Conservation (phyloP, 2,113 vertebrate genomes). For the Crypturellus undulatus region DNA sequence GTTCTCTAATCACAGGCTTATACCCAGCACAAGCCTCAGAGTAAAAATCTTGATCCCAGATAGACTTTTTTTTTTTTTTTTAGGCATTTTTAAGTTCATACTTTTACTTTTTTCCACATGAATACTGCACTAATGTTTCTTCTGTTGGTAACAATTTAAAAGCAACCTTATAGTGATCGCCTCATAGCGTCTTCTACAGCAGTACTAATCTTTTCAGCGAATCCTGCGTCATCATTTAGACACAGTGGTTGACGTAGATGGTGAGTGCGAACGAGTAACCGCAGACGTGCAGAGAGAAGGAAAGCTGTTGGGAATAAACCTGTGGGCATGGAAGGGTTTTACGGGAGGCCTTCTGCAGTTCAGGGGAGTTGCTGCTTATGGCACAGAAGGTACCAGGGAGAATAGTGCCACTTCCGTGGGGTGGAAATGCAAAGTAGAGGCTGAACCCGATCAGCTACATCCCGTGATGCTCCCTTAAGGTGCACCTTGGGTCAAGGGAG, state of each 20-base stretch:
- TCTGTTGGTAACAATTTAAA: background rate
- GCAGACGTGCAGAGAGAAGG: background rate
- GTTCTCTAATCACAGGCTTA: background rate
- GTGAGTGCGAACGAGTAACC: background rate
- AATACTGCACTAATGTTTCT: background rate
- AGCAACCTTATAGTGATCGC: background rate
- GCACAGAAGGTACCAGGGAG: background rate
- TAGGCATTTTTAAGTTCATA: background rate
- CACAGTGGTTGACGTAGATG: background rate
- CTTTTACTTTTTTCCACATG: background rate
- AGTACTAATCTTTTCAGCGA: background rate
- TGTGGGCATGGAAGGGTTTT: background rate
- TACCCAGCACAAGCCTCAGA: background rate
- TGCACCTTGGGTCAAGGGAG: background rate
- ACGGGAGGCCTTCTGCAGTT: background rate
- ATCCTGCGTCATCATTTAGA: fast-evolving
- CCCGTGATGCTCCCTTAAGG: background rate
- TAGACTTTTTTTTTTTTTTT: background rate
- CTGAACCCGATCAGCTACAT: background rate
- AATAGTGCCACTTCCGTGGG: background rate
- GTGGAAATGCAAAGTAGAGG: background rate
- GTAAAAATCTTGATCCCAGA: background rate
- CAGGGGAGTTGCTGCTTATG: background rate
- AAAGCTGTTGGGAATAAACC: background rate
- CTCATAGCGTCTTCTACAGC: background rate